phyloP scores from a whole-genome alignment of 1,140 invertebrate species.

The Dreissena polymorpha region DNA sequence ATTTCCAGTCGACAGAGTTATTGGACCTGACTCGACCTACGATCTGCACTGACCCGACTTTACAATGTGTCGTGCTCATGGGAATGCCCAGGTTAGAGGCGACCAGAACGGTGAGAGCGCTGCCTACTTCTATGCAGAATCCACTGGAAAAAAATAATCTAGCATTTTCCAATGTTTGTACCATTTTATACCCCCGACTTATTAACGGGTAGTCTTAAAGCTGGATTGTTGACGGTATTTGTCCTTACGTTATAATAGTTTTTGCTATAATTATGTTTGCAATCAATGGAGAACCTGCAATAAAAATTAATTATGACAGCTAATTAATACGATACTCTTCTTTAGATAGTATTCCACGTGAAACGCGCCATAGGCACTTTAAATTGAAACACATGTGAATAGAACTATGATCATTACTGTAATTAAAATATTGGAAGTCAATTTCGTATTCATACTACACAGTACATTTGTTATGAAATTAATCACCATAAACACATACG shows the following conservation, averaged over 20 bases:
- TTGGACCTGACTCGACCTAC: slow-evolving; percentile 89
- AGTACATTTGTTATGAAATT: neutral
- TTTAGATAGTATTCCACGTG: too few species aligned
- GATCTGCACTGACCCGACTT: slow-evolving; percentile 97
- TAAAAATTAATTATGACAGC: too few species aligned
- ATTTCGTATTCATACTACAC: too few species aligned
- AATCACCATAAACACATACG: neutral
- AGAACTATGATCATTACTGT: too few species aligned
- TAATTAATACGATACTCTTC: too few species aligned
- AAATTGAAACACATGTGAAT: too few species aligned
- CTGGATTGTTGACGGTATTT: neutral
- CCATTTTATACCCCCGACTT: too few species aligned
- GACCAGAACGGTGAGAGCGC: slow-evolving; percentile 96
- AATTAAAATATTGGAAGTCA: too few species aligned
- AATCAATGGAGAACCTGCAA: too few species aligned
- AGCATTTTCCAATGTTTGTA: neutral
- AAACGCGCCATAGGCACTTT: too few species aligned
- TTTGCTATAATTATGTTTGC: neutral
- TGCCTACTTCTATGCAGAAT: slow-evolving; percentile 97
- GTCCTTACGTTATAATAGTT: neutral
- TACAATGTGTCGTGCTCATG: slow-evolving; percentile 99
- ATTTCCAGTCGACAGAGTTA: slow-evolving; percentile 93
- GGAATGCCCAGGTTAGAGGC: slow-evolving; percentile 98
- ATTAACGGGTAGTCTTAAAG: neutral
- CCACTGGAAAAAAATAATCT: slow-evolving; percentile 86